Base-by-base conservation (phyloP, 2,113 vertebrate genomes). In the Ceyx cyanopectus region DNA sequence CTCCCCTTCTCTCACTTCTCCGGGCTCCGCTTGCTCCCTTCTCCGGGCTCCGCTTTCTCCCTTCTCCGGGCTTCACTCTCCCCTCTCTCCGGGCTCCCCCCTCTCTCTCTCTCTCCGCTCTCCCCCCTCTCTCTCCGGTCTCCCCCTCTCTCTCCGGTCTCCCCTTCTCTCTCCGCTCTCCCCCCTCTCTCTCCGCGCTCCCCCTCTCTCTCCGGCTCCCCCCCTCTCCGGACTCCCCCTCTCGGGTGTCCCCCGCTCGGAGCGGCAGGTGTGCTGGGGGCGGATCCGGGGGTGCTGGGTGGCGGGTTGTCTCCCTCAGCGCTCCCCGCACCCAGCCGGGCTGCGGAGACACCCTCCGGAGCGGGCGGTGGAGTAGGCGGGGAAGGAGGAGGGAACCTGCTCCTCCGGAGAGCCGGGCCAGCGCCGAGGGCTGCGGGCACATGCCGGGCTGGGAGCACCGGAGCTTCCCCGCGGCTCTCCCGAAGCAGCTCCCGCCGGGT, bases 321-420 rank as follows among this genome's bases (percentile, higher is more conserved):
- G 14, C 60, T 32, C 1, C 19, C 17, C 30, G 9, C 2, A 7
- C 12, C 58, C 11, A 37, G 37, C 37, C 37, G 37, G 37, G 37
- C 37, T 5, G 81, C 66, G 9, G 66, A 50, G 37, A 60, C 81
- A 94, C 74, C 92, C 89, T 83, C 51, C 18, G 54, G 54, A 45
- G 81, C 46, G 54, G 87, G 87, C 50, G 73, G 84, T 16, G 84
- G 80, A 94, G 95, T 27, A 86, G 93, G 92, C 83, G 95, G 92
- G n/a, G 95, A 67, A 95, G 92, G 68, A 92, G 93, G 85, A 88
- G 92, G 81, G 78, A 48, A 89, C 87, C 95, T 91, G 95, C 90
- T 37, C 1, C 90, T 81, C 74, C 19, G 27, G 66, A 72, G 92
- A 37, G 37, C 37, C 37, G 37, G 37, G 37, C 46, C 73, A 19